These are phyloP conservation scores for Deilephila porcellus DNA, from an alignment of 2,888 invertebrate species.

Conservation along the genomic window DNA sequence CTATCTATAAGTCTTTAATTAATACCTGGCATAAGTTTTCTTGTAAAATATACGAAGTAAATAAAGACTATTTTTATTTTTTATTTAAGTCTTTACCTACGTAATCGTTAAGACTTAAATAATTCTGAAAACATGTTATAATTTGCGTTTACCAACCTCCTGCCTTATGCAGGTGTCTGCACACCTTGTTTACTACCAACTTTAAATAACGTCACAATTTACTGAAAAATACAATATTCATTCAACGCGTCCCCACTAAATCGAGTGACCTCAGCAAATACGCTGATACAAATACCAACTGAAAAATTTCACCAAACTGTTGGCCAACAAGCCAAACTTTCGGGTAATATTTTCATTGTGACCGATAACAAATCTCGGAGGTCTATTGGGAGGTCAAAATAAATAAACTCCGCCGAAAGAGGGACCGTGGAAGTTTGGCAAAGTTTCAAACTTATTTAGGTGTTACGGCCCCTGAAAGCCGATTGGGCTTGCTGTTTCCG, in stretches of 20 bases:
- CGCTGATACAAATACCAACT: constrained; percentile 15
- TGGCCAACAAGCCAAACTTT: constrained; percentile 43
- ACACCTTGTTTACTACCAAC: too few species aligned
- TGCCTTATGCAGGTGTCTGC: too few species aligned
- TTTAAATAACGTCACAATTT: too few species aligned
- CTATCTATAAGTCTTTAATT: too few species aligned
- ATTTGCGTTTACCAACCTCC: too few species aligned
- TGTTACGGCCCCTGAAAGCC: constrained; percentile 32
- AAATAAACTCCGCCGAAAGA: constrained; percentile 51
- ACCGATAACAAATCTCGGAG: constrained; percentile 48
- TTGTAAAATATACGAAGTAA: too few species aligned
- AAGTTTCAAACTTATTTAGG: constrained; percentile 43
- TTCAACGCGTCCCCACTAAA: background rate
- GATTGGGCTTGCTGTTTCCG: constrained; percentile 32
- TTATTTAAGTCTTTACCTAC: too few species aligned
- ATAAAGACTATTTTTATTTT: too few species aligned
- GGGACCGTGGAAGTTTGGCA: constrained; percentile 37
- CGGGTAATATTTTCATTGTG: constrained; percentile 46
- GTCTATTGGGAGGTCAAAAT: constrained; percentile 46
- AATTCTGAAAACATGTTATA: too few species aligned
- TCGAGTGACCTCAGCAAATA: constrained; percentile 21
- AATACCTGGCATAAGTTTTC: too few species aligned
- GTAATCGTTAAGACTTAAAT: too few species aligned
- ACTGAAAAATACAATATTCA: background rate
- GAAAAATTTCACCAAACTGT: constrained; percentile 24